phyloP scores from a whole-genome alignment of 37 sponge, comb jelly and placozoan species.

The Sycon ciliatum region DNA sequence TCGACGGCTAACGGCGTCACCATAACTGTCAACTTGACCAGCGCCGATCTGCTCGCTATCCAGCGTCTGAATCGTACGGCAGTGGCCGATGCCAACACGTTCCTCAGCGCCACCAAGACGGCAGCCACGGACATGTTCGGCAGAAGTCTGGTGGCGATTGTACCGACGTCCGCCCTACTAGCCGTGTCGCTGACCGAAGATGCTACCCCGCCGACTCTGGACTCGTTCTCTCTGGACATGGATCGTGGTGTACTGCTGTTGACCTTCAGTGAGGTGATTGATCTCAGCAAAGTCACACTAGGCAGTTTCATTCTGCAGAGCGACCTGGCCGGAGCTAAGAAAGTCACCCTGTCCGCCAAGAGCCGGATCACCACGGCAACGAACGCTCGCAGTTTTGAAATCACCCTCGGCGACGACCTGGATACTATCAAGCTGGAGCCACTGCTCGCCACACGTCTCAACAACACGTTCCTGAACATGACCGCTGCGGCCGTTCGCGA shows the following conservation, averaged over 20 bases:
- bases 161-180: not conserved
- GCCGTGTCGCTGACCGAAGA: slow-evolving; percentile 15
- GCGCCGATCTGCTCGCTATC: slow-evolving; percentile 51
- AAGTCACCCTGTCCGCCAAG: too few species aligned
- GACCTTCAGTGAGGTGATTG: not conserved
- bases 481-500: not conserved
- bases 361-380: too few species aligned
- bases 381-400: not conserved
- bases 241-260: slow-evolving; percentile 17
- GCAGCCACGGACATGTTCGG: slow-evolving; percentile 62
- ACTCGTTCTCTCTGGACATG: slow-evolving; percentile 43
- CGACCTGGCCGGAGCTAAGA: too few species aligned
- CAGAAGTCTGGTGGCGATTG: not conserved
- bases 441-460: slow-evolving; percentile 21
- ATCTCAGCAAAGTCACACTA: too few species aligned
- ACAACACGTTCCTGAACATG: slow-evolving; percentile 38
- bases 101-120: slow-evolving; percentile 25
- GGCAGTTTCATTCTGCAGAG: too few species aligned
- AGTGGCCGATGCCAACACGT: slow-evolving; percentile 18
- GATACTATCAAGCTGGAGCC: slow-evolving; percentile 36
- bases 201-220: slow-evolving; percentile 35
- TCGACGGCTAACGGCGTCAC: slow-evolving; percentile 28
- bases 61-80: slow-evolving; percentile 22
- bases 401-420: slow-evolving; percentile 36
- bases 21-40: slow-evolving; percentile 28